Percentiles rank a stretch among this genome's conserved stretches.
Evolutionary conservation across 2,797 vertebrate genomes (phyloP).

Genomic region (Tapera naevia): DNA sequence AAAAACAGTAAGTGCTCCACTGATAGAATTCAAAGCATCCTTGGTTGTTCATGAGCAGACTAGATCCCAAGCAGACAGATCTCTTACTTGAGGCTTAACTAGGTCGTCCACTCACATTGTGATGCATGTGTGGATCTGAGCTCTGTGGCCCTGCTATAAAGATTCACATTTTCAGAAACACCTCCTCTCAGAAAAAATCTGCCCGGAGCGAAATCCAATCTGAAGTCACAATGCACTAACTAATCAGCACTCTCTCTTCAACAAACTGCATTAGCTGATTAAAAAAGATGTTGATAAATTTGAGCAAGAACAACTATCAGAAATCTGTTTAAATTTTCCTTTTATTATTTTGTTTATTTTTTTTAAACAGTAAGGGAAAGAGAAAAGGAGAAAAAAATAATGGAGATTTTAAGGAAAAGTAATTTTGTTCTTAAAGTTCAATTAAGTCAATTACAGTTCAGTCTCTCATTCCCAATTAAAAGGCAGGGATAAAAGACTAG

Average conservation of each 20-base stretch:
- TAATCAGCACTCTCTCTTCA: background rate
- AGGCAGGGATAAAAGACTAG: background rate
- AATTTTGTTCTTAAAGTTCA: background rate
- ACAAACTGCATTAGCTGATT: background rate
- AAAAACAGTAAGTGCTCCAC: background rate
- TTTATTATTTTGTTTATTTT: background rate
- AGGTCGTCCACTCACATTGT: background rate
- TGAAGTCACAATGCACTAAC: background rate
- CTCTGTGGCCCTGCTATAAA: background rate
- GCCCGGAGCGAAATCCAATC: background rate
- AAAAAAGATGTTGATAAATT: background rate
- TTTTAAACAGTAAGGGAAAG: background rate
- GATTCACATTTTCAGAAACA: constrained; percentile 5
- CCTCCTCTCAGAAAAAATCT: background rate
- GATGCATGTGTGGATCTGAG: background rate
- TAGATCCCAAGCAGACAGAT: too few species aligned
- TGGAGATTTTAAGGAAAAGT: background rate
- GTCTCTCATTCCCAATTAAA: background rate
- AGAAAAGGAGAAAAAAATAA: background rate
- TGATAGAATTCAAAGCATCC: background rate
- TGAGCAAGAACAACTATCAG: background rate
- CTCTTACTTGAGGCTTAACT: background rate
- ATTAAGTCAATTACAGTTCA: background rate
- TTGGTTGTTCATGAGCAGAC: background rate
- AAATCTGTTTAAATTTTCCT: background rate